Base-by-base conservation (phyloP, 2,797 vertebrate species). In the Fundulus diaphanus region DNA sequence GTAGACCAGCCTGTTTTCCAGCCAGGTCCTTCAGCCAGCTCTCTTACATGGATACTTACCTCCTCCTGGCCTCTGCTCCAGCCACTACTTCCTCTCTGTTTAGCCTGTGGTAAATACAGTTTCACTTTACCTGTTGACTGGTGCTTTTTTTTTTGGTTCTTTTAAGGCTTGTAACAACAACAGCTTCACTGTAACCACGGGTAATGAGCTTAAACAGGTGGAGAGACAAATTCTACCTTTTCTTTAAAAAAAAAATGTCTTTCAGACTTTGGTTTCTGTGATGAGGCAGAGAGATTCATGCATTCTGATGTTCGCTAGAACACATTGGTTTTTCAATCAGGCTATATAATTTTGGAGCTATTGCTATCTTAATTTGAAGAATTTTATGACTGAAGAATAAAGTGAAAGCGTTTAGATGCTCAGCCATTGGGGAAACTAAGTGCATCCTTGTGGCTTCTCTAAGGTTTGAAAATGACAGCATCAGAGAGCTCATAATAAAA, bases 21-120 rank as follows among this genome's bases (percentile, higher is more conserved):
- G 73, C 49, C 63, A 56, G 35, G 27, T 57, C 67, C 54, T 48
- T 31, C 29, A 42, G 37, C 37, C 65, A 33, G 40, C 67, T 70
- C 46, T 63, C 35, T 40, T 65, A 76, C 74, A 35, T 37, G 44
- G 24, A 68, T 74, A 59, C 74, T 56, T 35, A 76, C 54, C 31
- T 42, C 54, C 56, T 61, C 46, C 33, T 59, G 24, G 40, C 42
- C 66, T 59, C 73, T 46, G 65, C 51, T 48, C 29, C 37, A 18
- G 7, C 46, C n/a, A 49, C 72, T 72, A 22, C 56, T 72, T 69
- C 66, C 37, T 31, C 48, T 52, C 61, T 9, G 13, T 75, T 68
- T n/a, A 49, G 35, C 65, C 18, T 40, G 24, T 40, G 54, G 31
- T 70, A 70, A 76, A 70, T 29, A 40, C 44, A 49, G 68, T 63